Base-by-base conservation (phyloP, 2,113 vertebrate genomes). In the Cyanoramphus novaezelandiae region DNA sequence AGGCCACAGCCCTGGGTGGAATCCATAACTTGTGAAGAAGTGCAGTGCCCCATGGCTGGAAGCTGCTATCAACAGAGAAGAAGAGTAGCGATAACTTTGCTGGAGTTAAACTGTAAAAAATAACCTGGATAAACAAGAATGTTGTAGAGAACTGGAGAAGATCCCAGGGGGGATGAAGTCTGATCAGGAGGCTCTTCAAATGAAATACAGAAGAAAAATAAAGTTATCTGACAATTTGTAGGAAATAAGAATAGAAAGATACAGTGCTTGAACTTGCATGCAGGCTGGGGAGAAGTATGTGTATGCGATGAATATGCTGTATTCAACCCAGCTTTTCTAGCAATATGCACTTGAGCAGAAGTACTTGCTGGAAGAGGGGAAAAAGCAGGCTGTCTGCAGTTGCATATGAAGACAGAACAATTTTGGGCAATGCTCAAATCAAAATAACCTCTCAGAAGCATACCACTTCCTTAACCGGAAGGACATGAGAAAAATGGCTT, bases 31-130 rank as follows among this genome's bases (percentile, higher is more conserved):
- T 1, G 1, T 33, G 25, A 62, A 83, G 25, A 17, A 69, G 12
- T 35, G n/a, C 17, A 17, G 21, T 79, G 76, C 27, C 9, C 24
- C 1, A 1, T 65, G 52, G 19, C 37, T 63, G 18, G n/a, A 91
- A 85, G 16, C 16, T 72, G 37, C 35, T 63, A 16, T 14, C 37
- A 67, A 11, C 17, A 70, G 49, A 67, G 37, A 57, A 81, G 12
- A 7, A 2, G 6, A 43, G 17, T 33, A 72, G 27, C 0, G 0
- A 27, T 13, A 63, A 63, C 7, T 64, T 63, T n/a, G 37, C 31
- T 59, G n/a, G 37, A 82, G 33, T 69, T 64, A 74, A 68, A 15
- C 49, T 74, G 20, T 69, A n/a, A 77, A 72, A 72, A 47, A 60
- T 28, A 82, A 44, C 20, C 35, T 72, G 17, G 24, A 82, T 83